Conservation (phyloP, 2,113 vertebrate genomes). For the Halichoeres trimaculatus region DNA sequence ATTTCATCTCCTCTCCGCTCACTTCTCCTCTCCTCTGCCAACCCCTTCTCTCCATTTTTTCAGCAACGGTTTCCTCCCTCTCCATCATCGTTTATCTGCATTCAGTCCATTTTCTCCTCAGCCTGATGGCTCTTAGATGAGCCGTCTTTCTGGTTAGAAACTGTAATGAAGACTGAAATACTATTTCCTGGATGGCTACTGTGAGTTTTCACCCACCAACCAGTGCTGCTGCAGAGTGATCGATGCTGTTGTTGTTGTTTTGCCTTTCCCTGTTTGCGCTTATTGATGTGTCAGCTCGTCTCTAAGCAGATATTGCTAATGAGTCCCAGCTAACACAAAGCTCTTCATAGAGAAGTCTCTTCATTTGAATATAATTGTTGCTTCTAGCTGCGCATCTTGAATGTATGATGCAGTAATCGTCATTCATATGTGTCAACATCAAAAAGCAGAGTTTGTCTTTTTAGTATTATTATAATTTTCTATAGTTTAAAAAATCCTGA, state of each 20-base stretch:
- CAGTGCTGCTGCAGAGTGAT: constrained; percentile 76
- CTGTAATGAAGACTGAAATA: constrained; percentile 83
- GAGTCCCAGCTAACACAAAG: constrained; percentile 66
- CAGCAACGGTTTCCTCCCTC: constrained; percentile 60
- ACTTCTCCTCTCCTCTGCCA: constrained; percentile 23
- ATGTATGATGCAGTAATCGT: constrained; percentile 38
- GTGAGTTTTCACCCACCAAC: constrained; percentile 72
- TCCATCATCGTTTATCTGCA: constrained; percentile 81
- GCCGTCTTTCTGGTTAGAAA: constrained; percentile 75
- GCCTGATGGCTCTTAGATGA: constrained; percentile 80
- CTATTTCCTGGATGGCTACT: constrained; percentile 79
- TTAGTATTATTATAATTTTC: not conserved
- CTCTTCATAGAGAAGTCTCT: constrained; percentile 54
- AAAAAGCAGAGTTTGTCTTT: not conserved
- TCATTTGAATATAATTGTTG: constrained; percentile 64
- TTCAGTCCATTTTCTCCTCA: constrained; percentile 77
- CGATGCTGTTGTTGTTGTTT: constrained; percentile 76
- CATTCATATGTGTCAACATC: constrained; percentile 16
- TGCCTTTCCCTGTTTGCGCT: constrained; percentile 72
- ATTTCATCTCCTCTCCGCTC: constrained; percentile 41
- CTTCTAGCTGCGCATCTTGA: constrained; percentile 26
- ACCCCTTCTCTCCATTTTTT: constrained; percentile 51
- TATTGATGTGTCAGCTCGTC: constrained; percentile 80
- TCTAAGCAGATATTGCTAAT: constrained; percentile 78
- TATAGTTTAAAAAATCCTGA: too few relatives aligned